phyloP scores from a whole-genome alignment of 2,113 vertebrate species.

The Tetraodon nigroviridis region DNA sequence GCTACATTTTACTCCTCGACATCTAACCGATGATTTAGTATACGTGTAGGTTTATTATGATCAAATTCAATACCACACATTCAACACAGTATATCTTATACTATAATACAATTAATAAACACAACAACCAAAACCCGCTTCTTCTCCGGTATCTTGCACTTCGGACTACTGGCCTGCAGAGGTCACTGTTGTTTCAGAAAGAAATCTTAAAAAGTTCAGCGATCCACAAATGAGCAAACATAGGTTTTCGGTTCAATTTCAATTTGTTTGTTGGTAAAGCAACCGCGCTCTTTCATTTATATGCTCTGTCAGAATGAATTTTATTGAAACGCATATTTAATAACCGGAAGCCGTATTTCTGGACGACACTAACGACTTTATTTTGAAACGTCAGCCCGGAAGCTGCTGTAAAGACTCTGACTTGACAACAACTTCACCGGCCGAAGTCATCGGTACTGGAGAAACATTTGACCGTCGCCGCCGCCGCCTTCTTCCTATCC shows the following conservation, averaged over 20 bases:
- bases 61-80: too few relatives aligned
- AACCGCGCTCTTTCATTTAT: too few relatives aligned
- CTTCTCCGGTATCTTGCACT: background rate
- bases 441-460: conserved; percentile 47
- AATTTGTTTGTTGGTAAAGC: background rate
- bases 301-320: too few relatives aligned
- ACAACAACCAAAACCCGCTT: too few relatives aligned
- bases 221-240: too few relatives aligned
- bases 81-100: too few relatives aligned
- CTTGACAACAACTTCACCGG: conserved; percentile 27
- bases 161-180: background rate
- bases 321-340: too few relatives aligned
- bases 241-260: too few relatives aligned
- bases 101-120: background rate
- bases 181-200: conserved; percentile 13
- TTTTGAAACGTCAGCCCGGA: conserved; percentile 27
- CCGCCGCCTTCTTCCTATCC: background rate
- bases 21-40: too few relatives aligned
- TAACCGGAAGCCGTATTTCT: conserved; percentile 29
- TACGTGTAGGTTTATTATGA: too few relatives aligned
- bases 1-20: too few relatives aligned
- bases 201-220: too few relatives aligned
- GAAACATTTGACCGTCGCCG: conserved; percentile 43
- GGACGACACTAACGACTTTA: background rate
- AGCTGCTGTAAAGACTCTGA: rapidly evolving